A percentile compares a stretch with the other conserved stretches of the same genome.
These are phyloP conservation scores for Heloderma charlesbogerti DNA, from an alignment of 2,113 vertebrate genomes.

Conservation along the genomic window DNA sequence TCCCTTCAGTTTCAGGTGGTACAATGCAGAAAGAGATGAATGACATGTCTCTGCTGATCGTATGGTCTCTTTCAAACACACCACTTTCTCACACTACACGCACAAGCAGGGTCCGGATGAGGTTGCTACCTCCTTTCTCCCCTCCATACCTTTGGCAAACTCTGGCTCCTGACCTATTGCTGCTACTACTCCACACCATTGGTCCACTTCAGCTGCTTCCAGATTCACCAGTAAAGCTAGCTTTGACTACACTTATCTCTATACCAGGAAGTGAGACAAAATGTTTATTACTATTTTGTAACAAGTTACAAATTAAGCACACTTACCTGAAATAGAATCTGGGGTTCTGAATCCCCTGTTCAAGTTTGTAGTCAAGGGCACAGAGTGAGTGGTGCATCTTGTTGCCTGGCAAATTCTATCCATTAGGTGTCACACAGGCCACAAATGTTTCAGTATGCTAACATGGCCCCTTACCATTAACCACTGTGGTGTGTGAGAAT, in stretches of 20 bases:
- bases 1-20: neutral
- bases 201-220: too few relatives aligned
- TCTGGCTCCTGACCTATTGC: neutral
- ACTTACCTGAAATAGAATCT: neutral
- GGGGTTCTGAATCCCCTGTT: neutral
- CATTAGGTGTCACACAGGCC: rapidly evolving
- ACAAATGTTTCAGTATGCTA: rapidly evolving
- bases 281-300: neutral
- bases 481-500: neutral
- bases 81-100: neutral
- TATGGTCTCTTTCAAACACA: neutral
- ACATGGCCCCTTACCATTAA: neutral
- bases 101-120: neutral
- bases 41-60: neutral
- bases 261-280: neutral
- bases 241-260: neutral
- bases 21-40: neutral
- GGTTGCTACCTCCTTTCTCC: neutral
- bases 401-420: neutral
- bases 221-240: neutral
- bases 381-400: too few relatives aligned
- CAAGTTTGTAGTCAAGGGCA: neutral
- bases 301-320: neutral
- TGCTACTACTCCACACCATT: neutral
- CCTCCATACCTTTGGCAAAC: neutral